A percentile compares a stretch with the other conserved stretches of the same genome.
Evolutionary conservation across 2,113 vertebrate species (phyloP).

Genomic region (Macaca nemestrina): DNA sequence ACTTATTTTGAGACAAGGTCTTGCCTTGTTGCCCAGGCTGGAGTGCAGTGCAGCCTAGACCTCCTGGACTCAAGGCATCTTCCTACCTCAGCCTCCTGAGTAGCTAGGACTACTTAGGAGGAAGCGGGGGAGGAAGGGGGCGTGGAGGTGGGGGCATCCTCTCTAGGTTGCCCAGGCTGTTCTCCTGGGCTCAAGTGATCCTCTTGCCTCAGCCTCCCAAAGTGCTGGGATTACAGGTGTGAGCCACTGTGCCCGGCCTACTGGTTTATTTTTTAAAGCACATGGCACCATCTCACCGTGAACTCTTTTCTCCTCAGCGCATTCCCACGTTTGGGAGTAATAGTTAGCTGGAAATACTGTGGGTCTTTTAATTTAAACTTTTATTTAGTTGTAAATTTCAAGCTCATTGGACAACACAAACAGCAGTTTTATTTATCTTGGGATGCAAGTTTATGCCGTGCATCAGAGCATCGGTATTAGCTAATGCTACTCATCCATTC

Average conservation of each 20-base stretch:
- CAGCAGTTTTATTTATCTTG: neutral
- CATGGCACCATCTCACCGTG: fast-evolving
- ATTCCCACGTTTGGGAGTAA: neutral
- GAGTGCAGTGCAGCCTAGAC: too few species aligned
- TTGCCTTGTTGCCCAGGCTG: too few species aligned
- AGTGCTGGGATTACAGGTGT: too few species aligned
- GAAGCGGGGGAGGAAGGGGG: too few species aligned
- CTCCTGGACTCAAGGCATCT: too few species aligned
- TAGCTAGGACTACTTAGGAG: too few species aligned
- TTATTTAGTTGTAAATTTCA: neutral
- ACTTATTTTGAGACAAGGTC: too few species aligned
- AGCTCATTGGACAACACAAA: neutral
- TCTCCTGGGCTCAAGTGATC: too few species aligned
- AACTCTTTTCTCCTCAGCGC: neutral
- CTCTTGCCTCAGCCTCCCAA: too few species aligned
- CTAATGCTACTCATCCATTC: neutral
- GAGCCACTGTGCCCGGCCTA: neutral
- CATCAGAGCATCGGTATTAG: neutral
- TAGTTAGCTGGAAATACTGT: neutral
- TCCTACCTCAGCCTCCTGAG: too few species aligned
- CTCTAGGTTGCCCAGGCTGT: too few species aligned
- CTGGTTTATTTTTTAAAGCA: neutral
- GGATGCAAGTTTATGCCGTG: neutral
- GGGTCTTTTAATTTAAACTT: neutral
- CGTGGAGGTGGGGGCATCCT: too few species aligned